Conservation (phyloP, 2,797 vertebrate species). For the Urophycis tenuis region DNA sequence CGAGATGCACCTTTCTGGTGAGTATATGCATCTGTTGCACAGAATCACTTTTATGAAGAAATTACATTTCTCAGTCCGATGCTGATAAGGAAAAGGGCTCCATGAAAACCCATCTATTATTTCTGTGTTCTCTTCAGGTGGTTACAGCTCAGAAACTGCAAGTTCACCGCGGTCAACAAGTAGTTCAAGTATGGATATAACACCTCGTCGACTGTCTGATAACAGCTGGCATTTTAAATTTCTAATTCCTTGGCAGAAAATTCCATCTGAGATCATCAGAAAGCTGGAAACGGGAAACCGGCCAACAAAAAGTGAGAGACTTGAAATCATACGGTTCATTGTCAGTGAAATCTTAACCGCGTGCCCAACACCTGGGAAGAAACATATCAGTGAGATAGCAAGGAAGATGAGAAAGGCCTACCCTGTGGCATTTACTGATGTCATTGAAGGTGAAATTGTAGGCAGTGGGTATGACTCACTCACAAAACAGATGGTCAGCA, state of each 20-base stretch:
- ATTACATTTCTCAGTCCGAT: neutral
- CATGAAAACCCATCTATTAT: slow-evolving; percentile 1
- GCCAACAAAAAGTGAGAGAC: slow-evolving; percentile 10
- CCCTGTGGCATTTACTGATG: slow-evolving; percentile 15
- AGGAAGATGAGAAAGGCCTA: slow-evolving; percentile 12
- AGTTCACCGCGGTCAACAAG: slow-evolving; percentile 7
- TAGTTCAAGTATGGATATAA: slow-evolving; percentile 12
- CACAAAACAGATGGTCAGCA: slow-evolving; percentile 29
- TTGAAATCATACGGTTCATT: slow-evolving; percentile 17
- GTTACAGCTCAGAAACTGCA: slow-evolving; percentile 16
- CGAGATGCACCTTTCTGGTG: neutral
- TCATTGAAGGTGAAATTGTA: slow-evolving; percentile 20
- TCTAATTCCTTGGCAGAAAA: slow-evolving; percentile 20
- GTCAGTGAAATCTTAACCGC: slow-evolving; percentile 22
- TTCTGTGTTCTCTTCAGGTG: slow-evolving; percentile 6
- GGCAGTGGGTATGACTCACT: slow-evolving; percentile 28
- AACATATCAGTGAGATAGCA: slow-evolving; percentile 21
- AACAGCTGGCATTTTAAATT: slow-evolving; percentile 13
- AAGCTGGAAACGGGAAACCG: slow-evolving; percentile 12
- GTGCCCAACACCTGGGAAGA: slow-evolving; percentile 29
- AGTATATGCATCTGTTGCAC: neutral
- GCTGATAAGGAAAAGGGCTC: neutral
- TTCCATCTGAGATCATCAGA: neutral
- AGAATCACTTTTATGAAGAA: slow-evolving; percentile 1
- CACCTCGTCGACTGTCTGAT: slow-evolving; percentile 15